phyloP scores from a whole-genome alignment of 30 jellyfish, hydroid and myxozoan species.

The Nemopilema nomurai region DNA sequence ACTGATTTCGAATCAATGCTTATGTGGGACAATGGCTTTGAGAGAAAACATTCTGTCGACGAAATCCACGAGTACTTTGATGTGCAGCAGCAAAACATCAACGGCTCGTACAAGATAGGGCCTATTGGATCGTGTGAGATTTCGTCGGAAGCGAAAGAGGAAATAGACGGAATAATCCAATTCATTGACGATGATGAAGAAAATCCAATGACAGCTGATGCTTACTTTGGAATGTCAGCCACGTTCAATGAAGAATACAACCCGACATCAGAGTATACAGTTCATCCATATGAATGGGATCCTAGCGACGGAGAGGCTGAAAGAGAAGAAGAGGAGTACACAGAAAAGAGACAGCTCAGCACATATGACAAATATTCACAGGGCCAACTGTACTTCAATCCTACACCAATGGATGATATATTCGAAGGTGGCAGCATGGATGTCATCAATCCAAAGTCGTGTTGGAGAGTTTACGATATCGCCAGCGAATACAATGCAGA shows the following conservation, averaged over 20 bases:
- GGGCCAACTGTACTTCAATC: not conserved
- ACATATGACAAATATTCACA: constrained; percentile 9
- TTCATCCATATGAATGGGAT: not conserved
- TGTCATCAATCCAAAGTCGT: not conserved
- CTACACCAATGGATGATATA: constrained; percentile 16
- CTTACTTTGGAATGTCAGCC: not conserved
- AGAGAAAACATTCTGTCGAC: not conserved
- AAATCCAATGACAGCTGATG: not conserved
- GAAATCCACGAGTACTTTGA: constrained; percentile 22
- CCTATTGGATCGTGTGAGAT: not conserved
- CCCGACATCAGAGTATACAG: not conserved
- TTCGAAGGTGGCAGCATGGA: not conserved
- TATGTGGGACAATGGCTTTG: not conserved
- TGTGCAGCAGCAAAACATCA: not conserved
- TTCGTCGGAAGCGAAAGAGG: not conserved
- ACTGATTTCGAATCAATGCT: not conserved
- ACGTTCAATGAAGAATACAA: not conserved
- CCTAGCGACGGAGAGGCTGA: not conserved
- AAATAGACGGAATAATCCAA: not conserved
- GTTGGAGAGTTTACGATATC: not conserved
- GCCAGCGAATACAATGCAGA: constrained; percentile 27
- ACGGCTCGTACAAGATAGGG: not conserved
- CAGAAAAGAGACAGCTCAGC: not conserved
- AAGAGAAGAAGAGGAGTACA: constrained; percentile 12
- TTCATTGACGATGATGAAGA: not conserved